These are phyloP conservation scores for Parazoanthus darwini DNA, from an alignment of 92 coral and sea anemone genomes.

Conservation along the genomic window DNA sequence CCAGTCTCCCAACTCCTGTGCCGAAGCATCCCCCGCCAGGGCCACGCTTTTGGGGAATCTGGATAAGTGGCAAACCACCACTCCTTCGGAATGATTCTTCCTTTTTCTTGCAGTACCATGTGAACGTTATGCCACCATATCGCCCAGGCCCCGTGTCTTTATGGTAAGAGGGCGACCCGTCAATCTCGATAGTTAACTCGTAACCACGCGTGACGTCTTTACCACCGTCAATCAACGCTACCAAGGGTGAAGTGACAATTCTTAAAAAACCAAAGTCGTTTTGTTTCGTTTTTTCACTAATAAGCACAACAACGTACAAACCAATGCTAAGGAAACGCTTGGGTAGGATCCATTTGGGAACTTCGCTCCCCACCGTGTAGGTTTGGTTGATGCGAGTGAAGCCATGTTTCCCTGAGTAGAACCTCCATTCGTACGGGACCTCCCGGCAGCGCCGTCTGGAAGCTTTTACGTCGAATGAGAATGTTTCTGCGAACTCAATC, in stretches of 20 bases:
- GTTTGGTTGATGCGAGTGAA: too few relatives aligned
- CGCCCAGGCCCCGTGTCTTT: neutral
- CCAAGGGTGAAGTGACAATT: neutral
- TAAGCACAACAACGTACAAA: neutral
- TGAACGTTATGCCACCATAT: neutral
- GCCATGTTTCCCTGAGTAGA: too few relatives aligned
- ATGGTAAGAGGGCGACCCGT: neutral
- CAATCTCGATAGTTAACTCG: neutral
- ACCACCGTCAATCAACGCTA: neutral
- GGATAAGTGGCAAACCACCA: too few relatives aligned
- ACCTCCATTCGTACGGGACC: too few relatives aligned
- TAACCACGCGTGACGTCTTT: neutral
- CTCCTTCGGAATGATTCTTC: neutral
- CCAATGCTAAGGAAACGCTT: neutral
- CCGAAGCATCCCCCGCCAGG: too few relatives aligned
- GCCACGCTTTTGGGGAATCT: too few relatives aligned
- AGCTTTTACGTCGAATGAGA: too few relatives aligned
- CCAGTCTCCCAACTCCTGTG: too few relatives aligned
- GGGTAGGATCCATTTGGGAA: neutral
- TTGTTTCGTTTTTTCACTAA: neutral
- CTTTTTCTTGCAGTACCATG: neutral
- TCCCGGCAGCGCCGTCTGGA: too few relatives aligned
- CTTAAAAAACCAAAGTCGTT: neutral
- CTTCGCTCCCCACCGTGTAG: neutral
- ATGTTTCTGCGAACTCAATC: too few relatives aligned